Percentiles rank a stretch among this genome's conserved stretches.
Conservation (phyloP, 1,140 invertebrate species). For the Sinella curviseta region DNA sequence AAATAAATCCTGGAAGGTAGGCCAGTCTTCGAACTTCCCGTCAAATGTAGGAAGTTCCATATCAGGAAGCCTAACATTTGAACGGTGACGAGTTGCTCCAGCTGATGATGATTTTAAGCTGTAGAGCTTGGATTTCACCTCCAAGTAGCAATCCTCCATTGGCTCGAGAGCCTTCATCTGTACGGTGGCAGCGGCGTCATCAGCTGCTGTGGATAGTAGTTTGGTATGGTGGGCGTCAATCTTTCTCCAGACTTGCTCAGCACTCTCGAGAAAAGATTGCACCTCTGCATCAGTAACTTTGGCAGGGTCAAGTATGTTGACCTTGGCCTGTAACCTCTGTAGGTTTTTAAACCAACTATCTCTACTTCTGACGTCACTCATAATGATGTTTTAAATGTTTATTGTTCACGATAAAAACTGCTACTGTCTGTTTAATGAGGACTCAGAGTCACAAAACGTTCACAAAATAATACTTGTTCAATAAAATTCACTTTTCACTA, state of each 20-base stretch:
- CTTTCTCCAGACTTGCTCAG: background rate
- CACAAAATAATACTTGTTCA: too few species aligned
- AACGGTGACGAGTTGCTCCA: background rate
- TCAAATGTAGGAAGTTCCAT: conserved; percentile 27
- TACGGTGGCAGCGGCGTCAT: background rate
- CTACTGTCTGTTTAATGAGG: too few species aligned
- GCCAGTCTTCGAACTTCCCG: conserved; percentile 30
- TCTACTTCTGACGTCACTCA: too few species aligned
- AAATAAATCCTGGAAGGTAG: conserved; percentile 35
- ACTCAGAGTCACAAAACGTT: too few species aligned
- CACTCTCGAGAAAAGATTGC: too few species aligned
- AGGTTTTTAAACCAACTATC: too few species aligned
- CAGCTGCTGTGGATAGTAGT: background rate
- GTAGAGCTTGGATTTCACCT: background rate
- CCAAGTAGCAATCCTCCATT: background rate
- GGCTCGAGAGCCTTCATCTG: background rate
- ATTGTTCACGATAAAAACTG: too few species aligned
- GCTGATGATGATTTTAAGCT: background rate
- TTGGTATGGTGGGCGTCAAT: background rate
- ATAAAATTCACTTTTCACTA: too few species aligned
- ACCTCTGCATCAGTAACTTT: too few species aligned
- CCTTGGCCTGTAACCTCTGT: too few species aligned
- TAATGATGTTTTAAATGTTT: too few species aligned
- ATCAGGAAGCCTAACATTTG: conserved; percentile 12
- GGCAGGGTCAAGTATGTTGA: too few species aligned